These are phyloP conservation scores for Epicauta chinensis DNA, from an alignment of 1,140 invertebrate species.

Conservation along the genomic window DNA sequence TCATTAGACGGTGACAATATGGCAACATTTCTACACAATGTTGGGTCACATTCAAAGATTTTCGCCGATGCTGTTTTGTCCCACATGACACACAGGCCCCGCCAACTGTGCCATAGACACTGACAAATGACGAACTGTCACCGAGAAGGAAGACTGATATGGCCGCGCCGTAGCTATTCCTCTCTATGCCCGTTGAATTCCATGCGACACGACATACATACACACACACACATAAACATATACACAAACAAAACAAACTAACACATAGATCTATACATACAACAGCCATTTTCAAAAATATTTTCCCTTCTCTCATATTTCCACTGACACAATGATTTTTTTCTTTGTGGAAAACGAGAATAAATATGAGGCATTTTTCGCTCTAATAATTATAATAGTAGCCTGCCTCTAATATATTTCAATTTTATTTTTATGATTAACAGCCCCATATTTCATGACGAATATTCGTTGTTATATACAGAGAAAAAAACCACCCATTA, in stretches of 20 bases:
- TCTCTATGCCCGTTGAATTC: slow-evolving; percentile 34
- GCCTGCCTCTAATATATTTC: slow-evolving; percentile 36
- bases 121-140: slow-evolving; percentile 46
- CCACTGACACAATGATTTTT: slow-evolving; percentile 35
- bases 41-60: slow-evolving; percentile 35
- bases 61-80: slow-evolving; percentile 41
- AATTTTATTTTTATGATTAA: slow-evolving; percentile 33
- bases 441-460: slow-evolving; percentile 19
- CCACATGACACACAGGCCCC: slow-evolving; percentile 42
- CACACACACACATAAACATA: too few relatives aligned
- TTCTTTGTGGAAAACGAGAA: slow-evolving; percentile 35
- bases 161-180: slow-evolving; percentile 39
- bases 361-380: slow-evolving; percentile 38
- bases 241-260: too few relatives aligned
- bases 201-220: slow-evolving; percentile 26
- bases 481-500: slow-evolving; percentile 7
- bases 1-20: slow-evolving; percentile 32
- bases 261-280: too few relatives aligned
- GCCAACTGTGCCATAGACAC: slow-evolving; percentile 43
- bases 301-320: slow-evolving; percentile 38
- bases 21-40: slow-evolving; percentile 1
- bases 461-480: background rate
- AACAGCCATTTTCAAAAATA: slow-evolving; percentile 41
- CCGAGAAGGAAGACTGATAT: slow-evolving; percentile 45
- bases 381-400: slow-evolving; percentile 37